A percentile compares a stretch with the other conserved stretches of the same genome.
These are phyloP conservation scores for Hydrozoanthus tunicans DNA, from an alignment of 64 coral and sea anemone genomes.

Conservation along the genomic window DNA sequence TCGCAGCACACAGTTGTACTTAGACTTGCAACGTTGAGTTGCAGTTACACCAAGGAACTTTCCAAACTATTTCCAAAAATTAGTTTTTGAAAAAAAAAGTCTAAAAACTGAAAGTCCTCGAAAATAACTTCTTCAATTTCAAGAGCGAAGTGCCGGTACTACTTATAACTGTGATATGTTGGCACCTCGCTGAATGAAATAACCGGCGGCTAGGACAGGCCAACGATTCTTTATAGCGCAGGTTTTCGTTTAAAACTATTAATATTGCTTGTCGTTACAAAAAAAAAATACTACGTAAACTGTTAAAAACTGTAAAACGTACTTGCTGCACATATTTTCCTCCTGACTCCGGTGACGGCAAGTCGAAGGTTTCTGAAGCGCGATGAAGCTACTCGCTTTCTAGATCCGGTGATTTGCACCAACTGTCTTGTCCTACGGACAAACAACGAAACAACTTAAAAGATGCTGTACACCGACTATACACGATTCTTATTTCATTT, in stretches of 20 bases:
- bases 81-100: background rate
- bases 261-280: background rate
- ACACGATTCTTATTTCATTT: too few species aligned
- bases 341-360: constrained; percentile 16
- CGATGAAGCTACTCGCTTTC: background rate
- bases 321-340: constrained; percentile 44
- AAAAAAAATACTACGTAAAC: background rate
- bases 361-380: constrained; percentile 42
- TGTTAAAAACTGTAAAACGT: background rate
- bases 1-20: too few species aligned
- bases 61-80: background rate
- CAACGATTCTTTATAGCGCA: too few species aligned
- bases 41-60: background rate
- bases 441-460: background rate
- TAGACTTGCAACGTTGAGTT: too few species aligned
- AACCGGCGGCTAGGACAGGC: too few species aligned
- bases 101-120: background rate
- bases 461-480: too few species aligned
- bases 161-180: too few species aligned
- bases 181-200: too few species aligned
- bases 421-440: constrained; percentile 10
- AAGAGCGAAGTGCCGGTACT: background rate
- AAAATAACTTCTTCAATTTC: background rate
- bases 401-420: background rate
- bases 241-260: background rate